Conservation (phyloP, 2,797 vertebrate genomes). For the Astyanax mexicanus region DNA sequence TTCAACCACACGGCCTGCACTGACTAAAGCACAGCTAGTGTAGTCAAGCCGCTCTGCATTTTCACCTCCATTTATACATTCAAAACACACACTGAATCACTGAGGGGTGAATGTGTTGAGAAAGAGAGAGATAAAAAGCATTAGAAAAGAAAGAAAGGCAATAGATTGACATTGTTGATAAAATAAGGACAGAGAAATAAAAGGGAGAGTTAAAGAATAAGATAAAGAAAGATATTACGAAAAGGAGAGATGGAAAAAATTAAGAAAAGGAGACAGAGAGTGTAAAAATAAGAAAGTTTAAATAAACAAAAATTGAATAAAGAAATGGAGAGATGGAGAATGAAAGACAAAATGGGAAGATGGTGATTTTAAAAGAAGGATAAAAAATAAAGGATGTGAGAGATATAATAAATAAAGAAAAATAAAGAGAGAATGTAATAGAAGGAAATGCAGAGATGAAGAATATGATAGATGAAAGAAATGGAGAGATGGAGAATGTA, state of each 20-base stretch:
- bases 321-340: background rate
- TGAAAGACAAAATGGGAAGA: background rate
- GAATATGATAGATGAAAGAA: background rate
- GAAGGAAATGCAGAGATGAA: too few relatives aligned
- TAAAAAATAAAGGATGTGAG: background rate
- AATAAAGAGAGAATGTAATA: background rate
- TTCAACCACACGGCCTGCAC: conserved; percentile 6
- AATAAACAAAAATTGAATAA: background rate
- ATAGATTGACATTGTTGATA: too few relatives aligned
- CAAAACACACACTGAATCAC: conserved; percentile 25
- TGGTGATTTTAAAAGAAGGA: background rate
- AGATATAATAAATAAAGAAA: background rate
- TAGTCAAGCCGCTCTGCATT: background rate
- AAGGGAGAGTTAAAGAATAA: background rate
- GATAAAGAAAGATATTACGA: background rate
- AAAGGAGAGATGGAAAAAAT: background rate
- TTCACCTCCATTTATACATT: conserved; percentile 9
- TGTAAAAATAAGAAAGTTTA: background rate
- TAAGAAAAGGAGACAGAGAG: background rate
- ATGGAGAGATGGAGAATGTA: background rate
- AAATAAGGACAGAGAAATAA: background rate
- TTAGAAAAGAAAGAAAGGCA: too few relatives aligned
- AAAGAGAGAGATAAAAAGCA: background rate
- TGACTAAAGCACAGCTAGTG: conserved; percentile 15
- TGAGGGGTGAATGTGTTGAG: conserved; percentile 12